phyloP scores from a whole-genome alignment of 2,888 invertebrate species.

The Yponomeuta evonymella region DNA sequence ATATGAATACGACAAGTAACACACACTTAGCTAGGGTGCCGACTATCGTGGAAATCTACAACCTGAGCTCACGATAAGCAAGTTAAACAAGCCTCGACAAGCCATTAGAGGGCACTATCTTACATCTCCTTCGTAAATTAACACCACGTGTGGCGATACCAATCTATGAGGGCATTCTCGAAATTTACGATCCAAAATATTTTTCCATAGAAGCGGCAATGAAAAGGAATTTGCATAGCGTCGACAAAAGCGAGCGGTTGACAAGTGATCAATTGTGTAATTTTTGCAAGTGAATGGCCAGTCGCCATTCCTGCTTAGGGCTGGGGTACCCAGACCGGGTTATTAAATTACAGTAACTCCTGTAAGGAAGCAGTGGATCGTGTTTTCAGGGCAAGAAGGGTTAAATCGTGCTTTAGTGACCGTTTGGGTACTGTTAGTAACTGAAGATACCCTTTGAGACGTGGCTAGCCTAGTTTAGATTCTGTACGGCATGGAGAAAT shows the following conservation, averaged over 20 bases:
- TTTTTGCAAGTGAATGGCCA: conserved; percentile 52
- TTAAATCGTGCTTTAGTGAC: conserved; percentile 20
- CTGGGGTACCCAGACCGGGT: conserved; percentile 33
- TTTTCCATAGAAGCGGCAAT: conserved; percentile 25
- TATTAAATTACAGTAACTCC: conserved; percentile 71
- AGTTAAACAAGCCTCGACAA: conserved; percentile 63
- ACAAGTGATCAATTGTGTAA: conserved; percentile 69
- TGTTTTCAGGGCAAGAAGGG: conserved; percentile 24
- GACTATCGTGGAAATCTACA: conserved; percentile 43
- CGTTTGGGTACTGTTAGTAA: background rate
- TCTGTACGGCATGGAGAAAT: no score
- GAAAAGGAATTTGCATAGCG: conserved; percentile 42
- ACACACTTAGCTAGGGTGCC: conserved; percentile 8
- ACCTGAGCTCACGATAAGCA: conserved; percentile 58
- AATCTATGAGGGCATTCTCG: conserved; percentile 34
- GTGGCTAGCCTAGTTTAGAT: no score
- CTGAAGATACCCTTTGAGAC: background rate
- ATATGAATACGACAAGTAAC: conserved; percentile 7
- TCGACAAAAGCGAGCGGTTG: conserved; percentile 45
- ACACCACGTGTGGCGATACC: conserved; percentile 51
- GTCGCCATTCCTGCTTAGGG: conserved; percentile 32
- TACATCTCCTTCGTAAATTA: conserved; percentile 37
- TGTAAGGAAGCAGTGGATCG: conserved; percentile 24
- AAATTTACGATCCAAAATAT: conserved; percentile 43
- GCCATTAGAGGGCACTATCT: conserved; percentile 33